Percentiles rank a stretch among this genome's conserved stretches.
Evolutionary conservation across 2,113 vertebrate genomes (phyloP).

Genomic region (Cyprinodon variegatus): DNA sequence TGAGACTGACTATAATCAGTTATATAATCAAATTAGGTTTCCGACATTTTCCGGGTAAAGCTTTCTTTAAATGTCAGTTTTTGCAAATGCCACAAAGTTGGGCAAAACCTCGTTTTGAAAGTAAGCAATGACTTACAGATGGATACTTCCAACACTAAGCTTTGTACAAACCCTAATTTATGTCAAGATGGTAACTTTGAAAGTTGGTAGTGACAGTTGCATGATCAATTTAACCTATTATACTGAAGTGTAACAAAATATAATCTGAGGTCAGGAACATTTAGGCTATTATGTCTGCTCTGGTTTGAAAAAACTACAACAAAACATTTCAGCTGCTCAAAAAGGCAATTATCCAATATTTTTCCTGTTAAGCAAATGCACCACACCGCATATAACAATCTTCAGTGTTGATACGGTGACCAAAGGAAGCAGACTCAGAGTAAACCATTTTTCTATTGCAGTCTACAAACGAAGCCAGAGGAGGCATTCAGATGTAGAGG

Average conservation of each 20-base stretch:
- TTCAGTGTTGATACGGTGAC: background rate
- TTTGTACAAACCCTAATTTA: background rate
- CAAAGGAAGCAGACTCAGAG: background rate
- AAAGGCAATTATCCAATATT: background rate
- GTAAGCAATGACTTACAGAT: background rate
- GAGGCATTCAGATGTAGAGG: too few species aligned
- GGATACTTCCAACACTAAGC: background rate
- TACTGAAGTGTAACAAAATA: background rate
- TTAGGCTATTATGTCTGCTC: background rate
- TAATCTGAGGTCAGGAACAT: background rate
- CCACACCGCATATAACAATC: background rate
- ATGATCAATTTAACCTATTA: background rate
- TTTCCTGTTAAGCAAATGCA: background rate
- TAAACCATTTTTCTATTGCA: background rate
- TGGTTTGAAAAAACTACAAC: background rate
- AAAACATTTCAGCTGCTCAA: background rate
- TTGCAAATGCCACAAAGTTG: background rate
- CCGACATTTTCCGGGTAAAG: background rate
- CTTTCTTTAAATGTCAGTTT: background rate
- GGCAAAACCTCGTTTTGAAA: background rate
- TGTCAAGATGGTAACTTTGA: background rate
- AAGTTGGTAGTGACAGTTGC: background rate
- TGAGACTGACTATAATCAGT: too few species aligned
- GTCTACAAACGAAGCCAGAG: background rate
- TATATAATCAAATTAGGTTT: background rate